Conservation (phyloP, 2,888 invertebrate genomes). For the Latrodectus elegans region DNA sequence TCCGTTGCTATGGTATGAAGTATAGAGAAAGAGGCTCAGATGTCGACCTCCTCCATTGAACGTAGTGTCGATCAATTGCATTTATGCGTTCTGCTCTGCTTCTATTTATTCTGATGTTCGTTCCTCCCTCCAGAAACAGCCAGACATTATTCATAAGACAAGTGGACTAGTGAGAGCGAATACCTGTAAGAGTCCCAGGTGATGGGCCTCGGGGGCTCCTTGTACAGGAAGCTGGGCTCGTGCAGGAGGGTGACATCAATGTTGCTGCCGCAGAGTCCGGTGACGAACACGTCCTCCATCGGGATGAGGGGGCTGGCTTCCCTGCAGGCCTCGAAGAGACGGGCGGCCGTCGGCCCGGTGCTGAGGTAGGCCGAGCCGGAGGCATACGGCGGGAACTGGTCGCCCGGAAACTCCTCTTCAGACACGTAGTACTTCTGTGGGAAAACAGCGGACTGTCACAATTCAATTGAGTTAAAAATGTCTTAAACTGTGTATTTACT, state of each 20-base stretch:
- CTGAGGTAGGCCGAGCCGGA: constrained; percentile 74
- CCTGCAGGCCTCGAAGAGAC: constrained; percentile 71
- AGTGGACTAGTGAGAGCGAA: background rate
- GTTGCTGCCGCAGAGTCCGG: constrained; percentile 73
- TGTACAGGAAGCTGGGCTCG: constrained; percentile 36
- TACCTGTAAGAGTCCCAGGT: constrained; percentile 45
- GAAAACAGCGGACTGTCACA: background rate
- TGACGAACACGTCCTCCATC: constrained; percentile 75
- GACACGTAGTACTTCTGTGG: constrained; percentile 72
- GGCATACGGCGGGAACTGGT: constrained; percentile 73
- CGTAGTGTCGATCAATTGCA: no score
- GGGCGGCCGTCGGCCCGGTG: constrained; percentile 71
- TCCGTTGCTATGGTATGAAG: no score
- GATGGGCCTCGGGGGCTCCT: constrained; percentile 5
- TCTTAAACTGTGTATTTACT: no score
- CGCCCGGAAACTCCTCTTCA: constrained; percentile 70
- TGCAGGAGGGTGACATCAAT: constrained; percentile 71
- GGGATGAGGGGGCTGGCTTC: constrained; percentile 71
- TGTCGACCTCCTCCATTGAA: no score
- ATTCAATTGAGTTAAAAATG: no score
- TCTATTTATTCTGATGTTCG: no score
- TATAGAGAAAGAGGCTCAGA: no score
- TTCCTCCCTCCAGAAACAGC: no score
- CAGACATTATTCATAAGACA: no score
- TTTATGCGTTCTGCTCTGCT: no score